A percentile compares a stretch with the other conserved stretches of the same genome.
Evolutionary conservation across 2,113 vertebrate genomes (phyloP).

Genomic region (Hyperoodon ampullatus): DNA sequence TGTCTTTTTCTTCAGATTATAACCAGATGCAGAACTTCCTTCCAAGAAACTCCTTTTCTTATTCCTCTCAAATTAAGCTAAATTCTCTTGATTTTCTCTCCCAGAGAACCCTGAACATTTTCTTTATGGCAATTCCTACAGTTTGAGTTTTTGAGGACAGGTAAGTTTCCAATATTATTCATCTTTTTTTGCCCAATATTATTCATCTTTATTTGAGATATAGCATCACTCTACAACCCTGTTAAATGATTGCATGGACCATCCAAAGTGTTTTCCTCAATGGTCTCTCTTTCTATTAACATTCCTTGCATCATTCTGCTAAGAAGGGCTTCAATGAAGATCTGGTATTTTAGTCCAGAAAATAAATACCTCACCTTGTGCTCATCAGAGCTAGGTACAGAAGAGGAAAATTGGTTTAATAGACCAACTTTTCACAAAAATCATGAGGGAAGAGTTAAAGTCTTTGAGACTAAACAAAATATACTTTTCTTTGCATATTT

Average conservation of each 20-base stretch:
- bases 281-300: neutral
- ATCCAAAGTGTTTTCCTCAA: neutral
- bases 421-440: neutral
- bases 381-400: neutral
- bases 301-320: neutral
- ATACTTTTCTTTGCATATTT: neutral
- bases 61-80: neutral
- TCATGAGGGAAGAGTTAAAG: neutral
- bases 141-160: neutral
- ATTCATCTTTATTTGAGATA: neutral
- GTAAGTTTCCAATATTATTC: neutral
- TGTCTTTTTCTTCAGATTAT: neutral
- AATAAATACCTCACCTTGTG: neutral
- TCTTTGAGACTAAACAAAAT: neutral
- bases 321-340: neutral
- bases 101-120: neutral
- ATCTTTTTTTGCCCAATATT: neutral
- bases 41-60: neutral
- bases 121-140: neutral
- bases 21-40: neutral
- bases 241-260: neutral
- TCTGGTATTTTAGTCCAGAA: neutral
- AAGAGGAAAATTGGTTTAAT: neutral
- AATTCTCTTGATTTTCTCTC: neutral
- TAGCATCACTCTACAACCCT: neutral